These are phyloP conservation scores for Apis dorsata DNA, from an alignment of 1,140 invertebrate species.

Conservation along the genomic window DNA sequence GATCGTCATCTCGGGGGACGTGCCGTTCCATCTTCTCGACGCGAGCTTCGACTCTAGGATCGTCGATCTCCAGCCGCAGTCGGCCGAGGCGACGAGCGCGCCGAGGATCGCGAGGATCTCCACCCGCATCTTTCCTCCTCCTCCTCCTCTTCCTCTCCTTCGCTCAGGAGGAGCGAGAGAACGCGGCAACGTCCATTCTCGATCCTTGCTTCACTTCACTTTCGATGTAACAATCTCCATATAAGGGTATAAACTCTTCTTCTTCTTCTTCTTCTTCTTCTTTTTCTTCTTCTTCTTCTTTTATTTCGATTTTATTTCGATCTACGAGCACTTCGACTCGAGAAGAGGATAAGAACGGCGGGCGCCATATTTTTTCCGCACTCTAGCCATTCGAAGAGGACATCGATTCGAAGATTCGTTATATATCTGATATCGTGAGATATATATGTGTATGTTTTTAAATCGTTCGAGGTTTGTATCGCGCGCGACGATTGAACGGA, in stretches of 20 bases:
- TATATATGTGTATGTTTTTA: background rate
- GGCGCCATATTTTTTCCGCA: conserved; percentile 33
- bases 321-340: too few relatives aligned
- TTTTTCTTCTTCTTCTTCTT: background rate
- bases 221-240: too few relatives aligned
- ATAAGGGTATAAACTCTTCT: background rate
- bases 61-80: conserved; percentile 38
- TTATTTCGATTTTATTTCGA: background rate
- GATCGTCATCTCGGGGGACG: conserved; percentile 77
- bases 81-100: conserved; percentile 57
- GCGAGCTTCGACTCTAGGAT: background rate
- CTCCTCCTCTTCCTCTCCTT: background rate
- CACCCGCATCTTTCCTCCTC: conserved; percentile 64
- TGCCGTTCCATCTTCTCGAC: conserved; percentile 46
- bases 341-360: too few relatives aligned
- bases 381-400: conserved; percentile 18
- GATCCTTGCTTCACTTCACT: too few relatives aligned
- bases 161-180: background rate
- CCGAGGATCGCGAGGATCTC: conserved; percentile 60
- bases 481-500: too few relatives aligned
- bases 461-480: background rate
- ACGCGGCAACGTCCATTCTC: too few relatives aligned
- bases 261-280: background rate
- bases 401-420: background rate
- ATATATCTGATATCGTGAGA: too few relatives aligned